Evolutionary conservation across 2,888 invertebrate genomes (phyloP).

Genomic region (Lacanobia oleracea): DNA sequence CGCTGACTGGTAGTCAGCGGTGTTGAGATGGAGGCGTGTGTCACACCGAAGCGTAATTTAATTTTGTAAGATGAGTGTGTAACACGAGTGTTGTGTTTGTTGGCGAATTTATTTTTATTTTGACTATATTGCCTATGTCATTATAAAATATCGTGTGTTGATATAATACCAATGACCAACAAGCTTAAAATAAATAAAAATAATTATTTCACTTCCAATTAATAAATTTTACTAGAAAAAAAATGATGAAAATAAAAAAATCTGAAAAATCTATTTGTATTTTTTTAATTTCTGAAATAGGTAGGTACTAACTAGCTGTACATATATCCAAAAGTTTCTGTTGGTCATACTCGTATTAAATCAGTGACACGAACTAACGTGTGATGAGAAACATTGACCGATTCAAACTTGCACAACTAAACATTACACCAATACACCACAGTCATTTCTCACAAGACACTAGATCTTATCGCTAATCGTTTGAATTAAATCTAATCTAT

Average conservation of each 20-base stretch:
- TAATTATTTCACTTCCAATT: too few species aligned
- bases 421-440: slow-evolving; percentile 35
- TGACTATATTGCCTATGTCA: not conserved
- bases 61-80: slow-evolving; percentile 43
- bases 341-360: not conserved
- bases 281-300: not conserved
- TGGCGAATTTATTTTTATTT: slow-evolving; percentile 5
- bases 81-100: slow-evolving; percentile 25
- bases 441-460: slow-evolving; percentile 48
- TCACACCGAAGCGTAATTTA: slow-evolving; percentile 69
- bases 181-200: too few species aligned
- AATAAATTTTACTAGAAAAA: too few species aligned
- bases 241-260: too few species aligned
- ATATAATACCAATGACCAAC: not conserved
- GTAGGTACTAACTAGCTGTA: not conserved
- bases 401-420: slow-evolving; percentile 24
- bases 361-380: not conserved
- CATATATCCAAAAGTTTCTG: not conserved
- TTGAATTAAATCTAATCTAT: slow-evolving; percentile 52
- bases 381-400: slow-evolving; percentile 5
- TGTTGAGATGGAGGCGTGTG: slow-evolving; percentile 71
- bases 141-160: not conserved
- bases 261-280: too few species aligned
- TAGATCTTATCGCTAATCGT: slow-evolving; percentile 56
- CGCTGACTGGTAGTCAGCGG: slow-evolving; percentile 72